A percentile compares a stretch with the other conserved stretches of the same genome.
phyloP scores from a whole-genome alignment of 2,797 vertebrate species.

The Crypturellus tataupa region DNA sequence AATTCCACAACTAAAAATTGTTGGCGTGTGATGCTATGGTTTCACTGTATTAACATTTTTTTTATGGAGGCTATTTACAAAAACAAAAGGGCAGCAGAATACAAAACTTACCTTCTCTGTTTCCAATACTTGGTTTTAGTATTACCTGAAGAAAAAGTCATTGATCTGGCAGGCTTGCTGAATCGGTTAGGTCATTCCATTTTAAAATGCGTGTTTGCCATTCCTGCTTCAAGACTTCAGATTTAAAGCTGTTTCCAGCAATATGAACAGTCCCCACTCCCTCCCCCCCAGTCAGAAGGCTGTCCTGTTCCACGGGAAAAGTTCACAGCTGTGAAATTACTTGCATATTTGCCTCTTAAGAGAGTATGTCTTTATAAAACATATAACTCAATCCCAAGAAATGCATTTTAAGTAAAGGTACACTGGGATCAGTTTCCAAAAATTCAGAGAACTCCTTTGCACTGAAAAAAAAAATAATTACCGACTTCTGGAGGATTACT shows the following conservation, averaged over 20 bases:
- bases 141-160: constrained; percentile 60
- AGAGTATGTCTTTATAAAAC: constrained; percentile 67
- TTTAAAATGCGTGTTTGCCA: constrained; percentile 62
- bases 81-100: constrained; percentile 63
- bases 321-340: constrained; percentile 65
- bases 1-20: constrained; percentile 38
- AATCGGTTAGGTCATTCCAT: constrained; percentile 52
- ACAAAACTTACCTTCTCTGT: constrained; percentile 68
- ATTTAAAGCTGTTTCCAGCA: constrained; percentile 62
- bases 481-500: neutral
- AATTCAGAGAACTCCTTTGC: constrained; percentile 26
- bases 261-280: neutral
- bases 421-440: constrained; percentile 65
- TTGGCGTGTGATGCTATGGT: constrained; percentile 42
- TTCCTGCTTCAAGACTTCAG: constrained; percentile 62
- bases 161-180: constrained; percentile 58
- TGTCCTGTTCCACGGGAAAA: constrained; percentile 60
- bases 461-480: constrained; percentile 21
- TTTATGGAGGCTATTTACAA: constrained; percentile 49
- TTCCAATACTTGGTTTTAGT: constrained; percentile 69
- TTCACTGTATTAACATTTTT: constrained; percentile 40
- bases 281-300: constrained; percentile 21
- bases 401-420: constrained; percentile 25
- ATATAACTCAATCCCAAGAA: constrained; percentile 59
- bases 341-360: constrained; percentile 38